Percentiles rank a stretch among this genome's conserved stretches.
phyloP scores from a whole-genome alignment of 2,113 vertebrate genomes.

The Sylvilagus bachmani region DNA sequence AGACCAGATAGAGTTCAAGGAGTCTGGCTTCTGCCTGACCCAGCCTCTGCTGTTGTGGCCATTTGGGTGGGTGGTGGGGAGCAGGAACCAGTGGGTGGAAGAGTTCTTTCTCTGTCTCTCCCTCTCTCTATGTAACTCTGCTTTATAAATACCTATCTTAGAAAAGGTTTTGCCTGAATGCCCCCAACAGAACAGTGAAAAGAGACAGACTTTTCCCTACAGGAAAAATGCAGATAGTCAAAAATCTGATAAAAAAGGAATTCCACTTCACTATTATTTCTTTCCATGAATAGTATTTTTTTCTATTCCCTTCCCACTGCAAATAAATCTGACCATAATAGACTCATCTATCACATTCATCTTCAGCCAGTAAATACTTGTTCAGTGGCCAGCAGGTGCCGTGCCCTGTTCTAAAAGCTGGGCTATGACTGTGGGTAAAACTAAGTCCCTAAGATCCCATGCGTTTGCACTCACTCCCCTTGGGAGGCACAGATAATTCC shows the following conservation, averaged over 20 bases:
- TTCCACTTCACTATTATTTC: background rate
- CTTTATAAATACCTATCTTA: no score
- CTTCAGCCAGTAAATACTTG: background rate
- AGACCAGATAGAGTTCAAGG: no score
- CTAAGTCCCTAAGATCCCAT: background rate
- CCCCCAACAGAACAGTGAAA: background rate
- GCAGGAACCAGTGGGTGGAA: no score
- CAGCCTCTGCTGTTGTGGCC: no score
- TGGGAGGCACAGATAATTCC: fast-evolving
- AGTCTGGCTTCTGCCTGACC: no score
- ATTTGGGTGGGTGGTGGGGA: no score
- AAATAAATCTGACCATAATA: background rate
- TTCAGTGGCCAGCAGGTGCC: background rate
- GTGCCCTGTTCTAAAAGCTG: background rate
- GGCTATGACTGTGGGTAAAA: background rate
- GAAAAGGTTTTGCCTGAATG: background rate
- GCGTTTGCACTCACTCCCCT: no score
- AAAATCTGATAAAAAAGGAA: background rate
- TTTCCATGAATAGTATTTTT: background rate
- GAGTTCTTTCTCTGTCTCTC: no score
- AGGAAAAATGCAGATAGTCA: background rate
- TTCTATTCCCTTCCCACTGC: background rate
- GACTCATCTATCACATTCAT: background rate
- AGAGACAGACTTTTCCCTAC: background rate
- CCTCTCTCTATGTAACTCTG: no score